Percentiles rank a stretch among this genome's conserved stretches.
phyloP scores from a whole-genome alignment of 2,888 invertebrate species.

The Apodemia mormo region DNA sequence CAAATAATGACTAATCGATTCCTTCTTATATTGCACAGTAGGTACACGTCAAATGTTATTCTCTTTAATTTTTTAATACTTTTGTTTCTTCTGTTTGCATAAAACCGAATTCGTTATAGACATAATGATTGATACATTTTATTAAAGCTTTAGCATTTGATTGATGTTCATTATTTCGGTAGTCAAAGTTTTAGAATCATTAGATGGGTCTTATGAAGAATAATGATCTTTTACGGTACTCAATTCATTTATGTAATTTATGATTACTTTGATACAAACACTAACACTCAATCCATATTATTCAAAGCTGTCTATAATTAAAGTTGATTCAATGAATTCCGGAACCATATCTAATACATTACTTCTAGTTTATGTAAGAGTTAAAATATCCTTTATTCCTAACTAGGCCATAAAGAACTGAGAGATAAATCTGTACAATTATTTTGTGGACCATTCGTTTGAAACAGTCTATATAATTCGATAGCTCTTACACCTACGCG shows the following conservation, averaged over 20 bases:
- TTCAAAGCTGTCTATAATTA: conserved; percentile 50
- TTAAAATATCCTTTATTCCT: conserved; percentile 40
- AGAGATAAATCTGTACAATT: conserved; percentile 62
- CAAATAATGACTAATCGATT: conserved; percentile 82
- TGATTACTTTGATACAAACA: conserved; percentile 52
- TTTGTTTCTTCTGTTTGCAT: conserved; percentile 72
- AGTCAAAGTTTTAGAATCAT: conserved; percentile 79
- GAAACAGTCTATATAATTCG: conserved; percentile 50
- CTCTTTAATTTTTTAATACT: conserved; percentile 72
- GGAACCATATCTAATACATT: conserved; percentile 34
- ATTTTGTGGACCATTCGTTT: conserved; percentile 55
- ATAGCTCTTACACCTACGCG: conserved; percentile 60
- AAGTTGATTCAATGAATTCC: conserved; percentile 55
- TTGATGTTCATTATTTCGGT: conserved; percentile 81
- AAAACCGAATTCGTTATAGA: conserved; percentile 64
- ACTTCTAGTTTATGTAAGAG: conserved; percentile 39
- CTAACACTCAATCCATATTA: conserved; percentile 58
- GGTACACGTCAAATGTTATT: conserved; percentile 80
- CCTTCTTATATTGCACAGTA: conserved; percentile 77
- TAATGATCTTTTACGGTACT: conserved; percentile 74
- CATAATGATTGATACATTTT: conserved; percentile 79
- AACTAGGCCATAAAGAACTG: conserved; percentile 52
- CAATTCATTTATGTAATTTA: conserved; percentile 75
- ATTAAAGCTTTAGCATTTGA: conserved; percentile 71
- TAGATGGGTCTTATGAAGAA: conserved; percentile 78